These are phyloP conservation scores for Dascillus cervinus DNA, from an alignment of 2,888 invertebrate species.

Conservation along the genomic window DNA sequence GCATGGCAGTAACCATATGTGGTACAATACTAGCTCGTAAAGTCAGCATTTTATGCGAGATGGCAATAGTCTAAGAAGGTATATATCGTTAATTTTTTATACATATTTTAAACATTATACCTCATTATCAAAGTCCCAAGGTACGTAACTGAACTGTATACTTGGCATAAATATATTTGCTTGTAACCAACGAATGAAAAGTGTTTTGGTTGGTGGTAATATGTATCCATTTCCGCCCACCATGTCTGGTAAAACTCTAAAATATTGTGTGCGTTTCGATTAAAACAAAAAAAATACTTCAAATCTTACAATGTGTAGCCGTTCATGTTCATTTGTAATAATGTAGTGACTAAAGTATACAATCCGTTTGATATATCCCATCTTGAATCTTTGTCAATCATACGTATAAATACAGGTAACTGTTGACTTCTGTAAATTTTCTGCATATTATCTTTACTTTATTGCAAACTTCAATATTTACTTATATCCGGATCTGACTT, in stretches of 20 bases:
- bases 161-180: slow-evolving; percentile 70
- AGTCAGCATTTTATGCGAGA: too few relatives aligned
- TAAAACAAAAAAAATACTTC: slow-evolving; percentile 1
- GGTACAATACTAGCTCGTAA: too few relatives aligned
- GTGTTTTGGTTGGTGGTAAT: slow-evolving; percentile 49
- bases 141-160: slow-evolving; percentile 71
- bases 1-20: slow-evolving; percentile 55
- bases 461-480: too few relatives aligned
- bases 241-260: slow-evolving; percentile 69
- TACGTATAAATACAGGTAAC: slow-evolving; percentile 62
- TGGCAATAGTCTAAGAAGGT: too few relatives aligned
- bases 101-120: not conserved
- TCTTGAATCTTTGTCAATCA: slow-evolving; percentile 69
- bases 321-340: slow-evolving; percentile 51
- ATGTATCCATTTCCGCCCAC: slow-evolving; percentile 61
- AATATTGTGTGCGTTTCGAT: slow-evolving; percentile 27
- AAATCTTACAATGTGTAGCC: slow-evolving; percentile 41
- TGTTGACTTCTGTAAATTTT: slow-evolving; percentile 56
- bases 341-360: slow-evolving; percentile 62
- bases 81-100: not conserved
- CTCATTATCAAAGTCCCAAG: slow-evolving; percentile 58
- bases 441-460: too few relatives aligned
- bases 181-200: slow-evolving; percentile 73
- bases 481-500: too few relatives aligned
- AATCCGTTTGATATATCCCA: slow-evolving; percentile 67